Evolutionary conservation across 92 coral and sea anemone species (phyloP), one percentile per base, ranked within the genome.

Genomic region (Isaurus tuberculatus): DNA sequence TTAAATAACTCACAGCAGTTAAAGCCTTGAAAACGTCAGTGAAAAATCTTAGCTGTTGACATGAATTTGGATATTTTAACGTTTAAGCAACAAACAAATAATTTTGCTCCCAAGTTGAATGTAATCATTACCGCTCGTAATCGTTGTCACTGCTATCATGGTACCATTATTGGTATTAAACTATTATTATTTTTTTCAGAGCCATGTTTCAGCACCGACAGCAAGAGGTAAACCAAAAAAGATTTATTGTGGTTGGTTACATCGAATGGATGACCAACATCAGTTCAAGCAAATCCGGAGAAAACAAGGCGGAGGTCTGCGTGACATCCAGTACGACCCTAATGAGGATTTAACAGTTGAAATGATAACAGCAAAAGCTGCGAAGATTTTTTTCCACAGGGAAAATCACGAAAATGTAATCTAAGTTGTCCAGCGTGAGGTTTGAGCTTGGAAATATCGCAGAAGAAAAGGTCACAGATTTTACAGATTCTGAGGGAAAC

Each of bases 371-470:
- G 70, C 0, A 65, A 65, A 65, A 36, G 49, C 51, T 69, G 74
- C 74, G 37, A 69, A 33, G 51, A 69, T 69, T 69, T 33, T 69
- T 69, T 69, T 22, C 74, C 74, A 16, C 16, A 69, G 27, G 48
- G 51, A 17, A 69, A 36, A 23, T 36, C 74, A 4, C 34, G 51
- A 69, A 65, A 30, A 27, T 65, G 34, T 31, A 30, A 30, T 14
- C 17, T 65, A 65, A 65, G n/a, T 27, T 65, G 42, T 65, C 70
- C n/a, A 65, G 70, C 70, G 28, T 27, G 34, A 30, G 0, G n/a
- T 29, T 8, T 19, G n/a, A 65, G 37, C 70, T 65, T 65, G 70
- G 70, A 8, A 30, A 65, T 30, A 26, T 65, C 28, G 70, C 70
- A 5, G 70, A 65, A 65, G 70, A 65, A 65, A 30, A 4, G 34